Evolutionary conservation across 2,888 invertebrate species (phyloP).

Genomic region (Uloborus plumipes): DNA sequence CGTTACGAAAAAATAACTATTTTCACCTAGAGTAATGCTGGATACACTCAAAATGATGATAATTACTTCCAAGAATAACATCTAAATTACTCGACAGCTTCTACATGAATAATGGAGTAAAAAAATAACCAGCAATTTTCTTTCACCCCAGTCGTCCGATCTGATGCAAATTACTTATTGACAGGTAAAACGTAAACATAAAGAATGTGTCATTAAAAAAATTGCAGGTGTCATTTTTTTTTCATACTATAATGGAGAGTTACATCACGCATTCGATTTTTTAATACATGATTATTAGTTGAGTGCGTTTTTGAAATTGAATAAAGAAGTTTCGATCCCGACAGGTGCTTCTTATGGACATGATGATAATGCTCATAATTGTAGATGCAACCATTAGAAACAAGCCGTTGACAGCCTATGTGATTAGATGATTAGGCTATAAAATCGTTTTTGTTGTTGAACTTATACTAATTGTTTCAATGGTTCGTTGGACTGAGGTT

Average conservation of each 20-base stretch:
- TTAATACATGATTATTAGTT: conserved; percentile 4
- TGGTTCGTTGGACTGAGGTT: background rate
- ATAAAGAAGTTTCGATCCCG: conserved; percentile 8
- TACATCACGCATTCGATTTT: conserved; percentile 16
- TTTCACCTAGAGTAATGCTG: background rate
- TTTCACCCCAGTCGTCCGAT: conserved; percentile 18
- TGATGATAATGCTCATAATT: background rate
- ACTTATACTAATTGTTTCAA: conserved; percentile 4
- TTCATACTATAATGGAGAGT: background rate
- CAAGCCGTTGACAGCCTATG: conserved; percentile 19
- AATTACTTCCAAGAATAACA: conserved; percentile 31
- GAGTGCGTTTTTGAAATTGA: conserved; percentile 30
- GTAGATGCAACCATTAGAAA: background rate
- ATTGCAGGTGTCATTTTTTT: conserved; percentile 25
- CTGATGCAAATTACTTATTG: conserved; percentile 27
- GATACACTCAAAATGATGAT: conserved; percentile 13
- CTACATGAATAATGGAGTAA: conserved; percentile 26
- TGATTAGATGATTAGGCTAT: conserved; percentile 24
- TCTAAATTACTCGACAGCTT: conserved; percentile 23
- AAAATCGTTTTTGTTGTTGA: conserved; percentile 9
- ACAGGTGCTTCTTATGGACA: background rate
- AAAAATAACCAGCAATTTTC: background rate
- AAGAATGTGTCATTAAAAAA: conserved; percentile 22
- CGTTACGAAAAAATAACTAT: background rate
- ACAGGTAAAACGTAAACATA: conserved; percentile 36